phyloP scores from a whole-genome alignment of 2,113 vertebrate genomes.

The Eulacestoma nigropectus region DNA sequence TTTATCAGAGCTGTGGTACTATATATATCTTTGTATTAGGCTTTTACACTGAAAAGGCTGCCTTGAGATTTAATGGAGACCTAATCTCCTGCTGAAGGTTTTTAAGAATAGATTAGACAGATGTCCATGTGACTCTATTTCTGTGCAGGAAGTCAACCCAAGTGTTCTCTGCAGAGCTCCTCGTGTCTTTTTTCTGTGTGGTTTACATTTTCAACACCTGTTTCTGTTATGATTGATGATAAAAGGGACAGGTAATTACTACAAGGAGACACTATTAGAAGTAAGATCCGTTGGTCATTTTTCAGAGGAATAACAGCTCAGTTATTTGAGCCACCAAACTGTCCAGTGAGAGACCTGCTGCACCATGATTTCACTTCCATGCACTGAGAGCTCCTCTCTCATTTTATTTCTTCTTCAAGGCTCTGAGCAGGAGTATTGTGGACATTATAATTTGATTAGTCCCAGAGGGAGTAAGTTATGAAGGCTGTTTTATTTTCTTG shows the following conservation, averaged over 20 bases:
- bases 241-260: neutral
- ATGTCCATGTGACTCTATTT: neutral
- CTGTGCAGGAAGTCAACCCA: neutral
- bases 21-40: neutral
- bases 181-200: neutral
- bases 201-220: constrained; percentile 9
- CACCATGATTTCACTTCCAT: neutral
- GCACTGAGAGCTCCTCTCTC: neutral
- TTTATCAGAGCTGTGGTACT: neutral
- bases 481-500: neutral
- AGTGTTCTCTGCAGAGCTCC: neutral
- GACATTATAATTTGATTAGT: neutral
- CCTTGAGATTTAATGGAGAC: neutral
- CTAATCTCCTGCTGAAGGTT: neutral
- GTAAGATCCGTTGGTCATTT: neutral
- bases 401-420: neutral
- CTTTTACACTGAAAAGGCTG: constrained; percentile 1
- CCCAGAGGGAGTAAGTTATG: neutral
- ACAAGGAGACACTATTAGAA: neutral
- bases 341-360: neutral
- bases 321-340: neutral
- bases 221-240: neutral
- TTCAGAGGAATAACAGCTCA: neutral
- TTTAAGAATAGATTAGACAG: constrained; percentile 7
- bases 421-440: neutral